Percentiles rank a stretch among this genome's conserved stretches.
Conservation (phyloP, 2,113 vertebrate species). For the Megatriorchis doriae region DNA sequence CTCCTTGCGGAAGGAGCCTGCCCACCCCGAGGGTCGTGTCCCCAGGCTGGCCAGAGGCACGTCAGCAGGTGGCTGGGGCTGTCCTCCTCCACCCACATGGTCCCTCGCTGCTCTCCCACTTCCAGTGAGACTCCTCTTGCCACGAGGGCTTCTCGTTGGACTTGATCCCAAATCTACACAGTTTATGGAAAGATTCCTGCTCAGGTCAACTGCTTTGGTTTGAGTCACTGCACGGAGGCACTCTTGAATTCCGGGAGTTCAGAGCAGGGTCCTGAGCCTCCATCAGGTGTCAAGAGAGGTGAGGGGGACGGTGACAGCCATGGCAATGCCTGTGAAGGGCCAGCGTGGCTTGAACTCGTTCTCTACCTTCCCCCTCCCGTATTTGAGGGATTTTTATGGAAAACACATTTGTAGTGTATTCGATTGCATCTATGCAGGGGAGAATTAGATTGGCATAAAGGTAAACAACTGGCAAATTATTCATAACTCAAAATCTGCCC, state of each 20-base stretch:
- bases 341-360: not conserved
- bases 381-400: conserved; percentile 38
- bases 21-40: not conserved
- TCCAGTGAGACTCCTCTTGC: not conserved
- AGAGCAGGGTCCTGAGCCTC: not conserved
- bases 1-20: not conserved
- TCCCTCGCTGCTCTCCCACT: not conserved
- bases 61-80: not conserved
- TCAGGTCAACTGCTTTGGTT: not conserved
- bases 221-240: not conserved
- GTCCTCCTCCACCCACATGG: not conserved
- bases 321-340: not conserved
- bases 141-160: not conserved
- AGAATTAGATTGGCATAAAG: conserved; percentile 75
- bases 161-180: not conserved
- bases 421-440: conserved; percentile 46
- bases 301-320: not conserved
- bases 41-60: not conserved
- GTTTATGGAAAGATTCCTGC: not conserved
- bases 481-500: conserved; percentile 67
- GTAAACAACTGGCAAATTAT: conserved; percentile 76
- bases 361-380: not conserved
- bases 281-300: not conserved
- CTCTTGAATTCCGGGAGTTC: not conserved
- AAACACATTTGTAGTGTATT: conserved; percentile 70